Evolutionary conservation across 64 coral and sea anemone species (phyloP).

Genomic region (Actinia equina): DNA sequence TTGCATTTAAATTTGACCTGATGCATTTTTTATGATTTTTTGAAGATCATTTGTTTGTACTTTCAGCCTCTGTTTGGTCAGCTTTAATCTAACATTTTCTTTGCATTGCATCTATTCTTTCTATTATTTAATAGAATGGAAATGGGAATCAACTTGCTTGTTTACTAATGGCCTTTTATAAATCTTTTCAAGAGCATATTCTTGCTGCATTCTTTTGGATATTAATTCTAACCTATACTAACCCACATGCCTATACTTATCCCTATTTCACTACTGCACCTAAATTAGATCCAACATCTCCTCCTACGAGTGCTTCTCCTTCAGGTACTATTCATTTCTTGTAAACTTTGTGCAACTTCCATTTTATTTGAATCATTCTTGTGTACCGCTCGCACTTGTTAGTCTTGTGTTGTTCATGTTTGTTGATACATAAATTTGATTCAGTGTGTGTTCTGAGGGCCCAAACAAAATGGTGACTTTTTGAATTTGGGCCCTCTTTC

Average conservation of each 20-base stretch:
- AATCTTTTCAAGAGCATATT: background rate
- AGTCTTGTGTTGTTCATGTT: no score
- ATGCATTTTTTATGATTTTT: no score
- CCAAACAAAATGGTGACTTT: no score
- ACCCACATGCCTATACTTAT: background rate
- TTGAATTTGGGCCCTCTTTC: no score
- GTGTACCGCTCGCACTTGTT: no score
- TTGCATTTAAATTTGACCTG: no score
- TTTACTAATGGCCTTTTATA: background rate
- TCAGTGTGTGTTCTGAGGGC: no score
- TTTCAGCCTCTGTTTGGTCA: no score
- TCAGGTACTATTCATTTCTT: slow-evolving; percentile 1
- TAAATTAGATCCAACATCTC: background rate
- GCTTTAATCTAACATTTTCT: background rate
- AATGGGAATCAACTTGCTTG: background rate
- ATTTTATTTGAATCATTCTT: no score
- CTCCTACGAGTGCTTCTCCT: background rate
- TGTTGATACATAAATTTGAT: no score
- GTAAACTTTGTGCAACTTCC: no score
- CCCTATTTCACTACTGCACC: background rate
- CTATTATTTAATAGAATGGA: background rate
- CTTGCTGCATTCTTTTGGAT: background rate
- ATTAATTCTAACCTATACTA: background rate
- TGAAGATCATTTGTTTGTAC: no score
- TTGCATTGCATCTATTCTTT: background rate